Evolutionary conservation across 2,113 vertebrate genomes (phyloP).

Genomic region (Brachionichthys hirsutus): DNA sequence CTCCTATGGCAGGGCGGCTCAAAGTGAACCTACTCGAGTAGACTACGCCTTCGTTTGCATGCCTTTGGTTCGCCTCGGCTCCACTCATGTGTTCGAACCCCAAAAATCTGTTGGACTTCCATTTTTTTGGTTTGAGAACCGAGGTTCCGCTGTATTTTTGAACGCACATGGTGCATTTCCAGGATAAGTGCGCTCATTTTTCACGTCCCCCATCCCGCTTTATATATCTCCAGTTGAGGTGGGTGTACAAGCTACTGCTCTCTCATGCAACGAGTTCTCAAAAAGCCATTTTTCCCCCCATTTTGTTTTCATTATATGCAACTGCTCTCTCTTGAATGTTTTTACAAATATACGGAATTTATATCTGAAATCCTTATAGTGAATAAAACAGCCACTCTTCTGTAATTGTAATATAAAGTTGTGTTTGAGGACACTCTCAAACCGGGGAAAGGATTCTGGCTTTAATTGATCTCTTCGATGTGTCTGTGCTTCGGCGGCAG

Average conservation of each 20-base stretch:
- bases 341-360: too few species aligned
- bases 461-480: conserved; percentile 9
- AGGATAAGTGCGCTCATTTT: conserved; percentile 54
- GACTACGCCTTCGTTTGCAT: too few species aligned
- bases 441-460: background rate
- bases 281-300: conserved; percentile 29
- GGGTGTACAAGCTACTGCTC: conserved; percentile 32
- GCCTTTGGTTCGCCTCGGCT: too few species aligned
- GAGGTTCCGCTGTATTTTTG: too few species aligned
- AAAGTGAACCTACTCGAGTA: too few species aligned
- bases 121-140: too few species aligned
- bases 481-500: conserved; percentile 26
- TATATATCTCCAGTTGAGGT: conserved; percentile 43
- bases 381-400: background rate
- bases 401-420: conserved; percentile 1
- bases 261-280: conserved; percentile 22
- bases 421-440: background rate
- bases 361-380: too few species aligned
- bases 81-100: too few species aligned
- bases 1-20: too few species aligned
- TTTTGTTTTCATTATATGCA: background rate
- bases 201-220: conserved; percentile 35
- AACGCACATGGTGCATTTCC: conserved; percentile 59
- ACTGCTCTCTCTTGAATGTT: background rate
- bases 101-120: too few species aligned